Base-by-base conservation (phyloP, 1,140 invertebrate species). In the Bactericera cockerelli region DNA sequence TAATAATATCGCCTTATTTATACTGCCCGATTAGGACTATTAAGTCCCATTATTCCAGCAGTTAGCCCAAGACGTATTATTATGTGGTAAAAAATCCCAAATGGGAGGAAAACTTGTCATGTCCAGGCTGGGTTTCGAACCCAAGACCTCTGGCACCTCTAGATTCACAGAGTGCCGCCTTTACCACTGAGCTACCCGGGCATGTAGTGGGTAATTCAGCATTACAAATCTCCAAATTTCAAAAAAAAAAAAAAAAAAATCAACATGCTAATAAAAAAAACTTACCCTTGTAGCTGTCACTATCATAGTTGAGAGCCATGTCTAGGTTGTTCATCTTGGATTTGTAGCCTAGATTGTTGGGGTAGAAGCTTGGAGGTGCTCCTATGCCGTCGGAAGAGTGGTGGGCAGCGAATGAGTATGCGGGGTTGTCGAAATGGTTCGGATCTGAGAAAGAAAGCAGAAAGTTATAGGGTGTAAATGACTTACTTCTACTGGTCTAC, bases 381-480 rank as follows among this genome's bases (percentile, higher is more conserved):
- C 31, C 59, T 36, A 25, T 56, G 31, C 57, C 22, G 22, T 24
- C n/a, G 36, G 59, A 16, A 26, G 39, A 11, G 63, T 78, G 78
- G 39, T 82, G 79, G 1, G 70, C 69, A 58, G 76, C 76, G 0
- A 71, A 86, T 0, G 87, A 84, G 70, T 93, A 93, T 1, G 91
- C 87, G 0, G 89, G 89, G 77, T 93, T 93, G 70, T 93, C 90
- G 71, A 93, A 93, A 72, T 93, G 89, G 69, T 89, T 86, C 63
- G 82, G 82, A 69, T 90, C 87, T 85, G 69, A 59, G 25, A 55
- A 59, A 1, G 26, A 26, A 61, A 59, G 59, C 25, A 42, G 58
- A 13, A 57, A 58, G 6, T 16, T 19, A n/a, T 26, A 14, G 8
- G 56, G 31, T 11, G n/a, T n/a, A n/a, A n/a, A 63, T 72, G 82